Percentiles rank a stretch among this genome's conserved stretches.
phyloP scores from a whole-genome alignment of 2,888 invertebrate genomes.

The Carcina quercana region DNA sequence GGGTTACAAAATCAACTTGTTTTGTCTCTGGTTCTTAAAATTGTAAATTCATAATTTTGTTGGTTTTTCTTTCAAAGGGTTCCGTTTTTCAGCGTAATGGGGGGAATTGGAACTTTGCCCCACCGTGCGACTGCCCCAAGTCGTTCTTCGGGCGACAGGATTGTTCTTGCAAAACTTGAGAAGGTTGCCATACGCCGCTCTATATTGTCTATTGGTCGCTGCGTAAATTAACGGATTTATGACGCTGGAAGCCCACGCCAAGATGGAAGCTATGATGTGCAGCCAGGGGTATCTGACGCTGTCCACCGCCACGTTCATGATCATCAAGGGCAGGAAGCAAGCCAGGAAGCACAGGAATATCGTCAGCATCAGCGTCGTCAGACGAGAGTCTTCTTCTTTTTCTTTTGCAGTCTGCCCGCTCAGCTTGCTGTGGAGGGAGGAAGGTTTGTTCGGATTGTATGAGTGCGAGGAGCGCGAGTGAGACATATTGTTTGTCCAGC shows the following conservation, averaged over 20 bases:
- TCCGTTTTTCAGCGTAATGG: constrained; percentile 53
- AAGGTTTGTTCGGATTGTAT: no score
- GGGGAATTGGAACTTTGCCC: constrained; percentile 66
- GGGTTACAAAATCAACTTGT: no score
- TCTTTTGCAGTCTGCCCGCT: constrained; percentile 65
- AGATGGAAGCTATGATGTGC: constrained; percentile 87
- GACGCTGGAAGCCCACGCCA: constrained; percentile 93
- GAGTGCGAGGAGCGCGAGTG: no score
- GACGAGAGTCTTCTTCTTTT: constrained; percentile 82
- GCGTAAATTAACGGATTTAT: constrained; percentile 94
- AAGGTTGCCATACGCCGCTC: constrained; percentile 75
- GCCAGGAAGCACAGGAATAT: constrained; percentile 91
- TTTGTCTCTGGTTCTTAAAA: no score
- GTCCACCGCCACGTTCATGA: constrained; percentile 91
- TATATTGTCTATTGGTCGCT: constrained; percentile 89
- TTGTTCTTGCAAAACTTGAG: constrained; percentile 59
- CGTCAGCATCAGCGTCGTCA: constrained; percentile 90
- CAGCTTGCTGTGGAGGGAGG: constrained; percentile 49
- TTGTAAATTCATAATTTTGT: constrained; percentile 51
- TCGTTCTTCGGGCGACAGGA: constrained; percentile 47
- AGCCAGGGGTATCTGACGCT: constrained; percentile 79
- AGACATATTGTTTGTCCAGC: no score
- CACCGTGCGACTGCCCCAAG: constrained; percentile 62
- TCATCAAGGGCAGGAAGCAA: constrained; percentile 91
- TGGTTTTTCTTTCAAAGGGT: constrained; percentile 48